Evolutionary conservation across 92 coral and sea anemone species (phyloP).

Genomic region (Bergia puertoricense): DNA sequence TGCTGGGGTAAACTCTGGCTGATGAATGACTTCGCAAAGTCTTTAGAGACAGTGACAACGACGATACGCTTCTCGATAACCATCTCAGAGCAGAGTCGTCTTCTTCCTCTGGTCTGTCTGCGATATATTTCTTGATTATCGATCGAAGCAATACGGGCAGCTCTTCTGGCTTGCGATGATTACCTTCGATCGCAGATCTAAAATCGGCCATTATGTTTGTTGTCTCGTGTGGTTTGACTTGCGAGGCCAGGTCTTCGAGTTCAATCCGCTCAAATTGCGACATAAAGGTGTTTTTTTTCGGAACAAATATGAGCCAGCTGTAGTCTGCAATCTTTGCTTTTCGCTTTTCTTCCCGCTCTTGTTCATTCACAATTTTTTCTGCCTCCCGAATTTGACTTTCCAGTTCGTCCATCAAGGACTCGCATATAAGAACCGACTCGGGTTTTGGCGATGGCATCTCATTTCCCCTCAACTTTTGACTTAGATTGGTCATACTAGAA

Average conservation of each 20-base stretch:
- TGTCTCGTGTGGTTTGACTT: conserved; percentile 80
- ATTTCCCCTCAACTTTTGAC: conserved; percentile 53
- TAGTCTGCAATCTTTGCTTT: conserved; percentile 73
- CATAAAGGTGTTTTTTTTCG: conserved; percentile 52
- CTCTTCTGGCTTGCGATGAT: conserved; percentile 55
- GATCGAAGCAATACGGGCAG: conserved; percentile 72
- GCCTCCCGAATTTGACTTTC: conserved; percentile 72
- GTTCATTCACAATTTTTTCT: conserved; percentile 55
- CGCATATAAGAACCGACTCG: conserved; percentile 67
- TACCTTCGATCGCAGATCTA: conserved; percentile 66
- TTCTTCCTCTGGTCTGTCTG: conserved; percentile 49
- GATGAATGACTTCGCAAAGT: conserved; percentile 75
- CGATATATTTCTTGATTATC: conserved; percentile 68
- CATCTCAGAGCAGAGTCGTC: conserved; percentile 67
- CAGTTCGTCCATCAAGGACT: conserved; percentile 77
- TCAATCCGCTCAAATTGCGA: conserved; percentile 78
- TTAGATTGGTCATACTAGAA: conserved; percentile 60
- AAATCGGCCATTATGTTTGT: conserved; percentile 72
- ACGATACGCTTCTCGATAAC: conserved; percentile 77
- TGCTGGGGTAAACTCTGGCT: conserved; percentile 71
- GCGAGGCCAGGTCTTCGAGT: conserved; percentile 77
- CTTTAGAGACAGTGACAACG: conserved; percentile 59
- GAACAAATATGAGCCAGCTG: conserved; percentile 75
- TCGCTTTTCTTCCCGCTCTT: conserved; percentile 69
- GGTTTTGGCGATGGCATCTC: conserved; percentile 71